phyloP scores from a whole-genome alignment of 2,797 vertebrate species.

The Arnoldichthys spilopterus region DNA sequence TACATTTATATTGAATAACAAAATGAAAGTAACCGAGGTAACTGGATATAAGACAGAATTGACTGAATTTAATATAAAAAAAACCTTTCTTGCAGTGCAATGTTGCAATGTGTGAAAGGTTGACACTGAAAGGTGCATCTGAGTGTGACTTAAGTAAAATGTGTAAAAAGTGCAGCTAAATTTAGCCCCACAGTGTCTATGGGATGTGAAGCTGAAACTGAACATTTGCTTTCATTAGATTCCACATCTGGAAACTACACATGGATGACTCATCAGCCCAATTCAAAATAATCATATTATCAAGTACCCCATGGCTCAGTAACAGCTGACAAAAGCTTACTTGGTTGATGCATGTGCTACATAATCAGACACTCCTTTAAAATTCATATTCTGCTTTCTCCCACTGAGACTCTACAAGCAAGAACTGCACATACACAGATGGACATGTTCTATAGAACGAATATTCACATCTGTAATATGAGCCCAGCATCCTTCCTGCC shows the following conservation, averaged over 20 bases:
- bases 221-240: conserved; percentile 7
- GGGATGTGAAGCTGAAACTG: neutral
- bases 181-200: neutral
- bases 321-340: neutral
- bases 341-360: conserved; percentile 4
- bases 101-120: too few species aligned
- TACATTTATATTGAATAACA: too few species aligned
- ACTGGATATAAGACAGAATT: too few species aligned
- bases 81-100: too few species aligned
- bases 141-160: too few species aligned
- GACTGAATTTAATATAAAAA: too few species aligned
- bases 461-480: conserved; percentile 20
- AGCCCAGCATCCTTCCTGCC: neutral
- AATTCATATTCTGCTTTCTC: neutral
- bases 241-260: conserved; percentile 19
- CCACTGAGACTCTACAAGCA: conserved; percentile 3
- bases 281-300: conserved; percentile 18
- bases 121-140: too few species aligned
- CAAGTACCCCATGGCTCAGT: conserved; percentile 4
- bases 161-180: too few species aligned
- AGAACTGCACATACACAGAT: neutral
- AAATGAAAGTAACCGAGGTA: too few species aligned
- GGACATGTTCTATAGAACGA: conserved; percentile 3
- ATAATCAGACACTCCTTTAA: conserved; percentile 5
- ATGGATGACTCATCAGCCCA: conserved; percentile 7